A percentile compares a stretch with the other conserved stretches of the same genome.
Conservation (phyloP, 2,113 vertebrate genomes). For the Saguinus midas region DNA sequence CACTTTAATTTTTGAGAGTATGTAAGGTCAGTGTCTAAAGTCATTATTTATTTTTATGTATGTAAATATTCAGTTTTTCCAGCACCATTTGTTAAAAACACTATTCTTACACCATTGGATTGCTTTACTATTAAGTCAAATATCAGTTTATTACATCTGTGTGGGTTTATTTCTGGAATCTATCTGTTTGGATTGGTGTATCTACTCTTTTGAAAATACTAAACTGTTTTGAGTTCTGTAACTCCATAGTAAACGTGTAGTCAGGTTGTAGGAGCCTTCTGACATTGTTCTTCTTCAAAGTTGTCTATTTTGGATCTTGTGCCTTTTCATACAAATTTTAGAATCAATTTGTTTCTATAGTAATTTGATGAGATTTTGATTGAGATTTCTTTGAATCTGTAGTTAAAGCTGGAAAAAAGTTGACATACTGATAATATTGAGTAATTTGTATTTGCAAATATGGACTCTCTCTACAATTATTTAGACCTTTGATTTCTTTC, state of each 20-base stretch:
- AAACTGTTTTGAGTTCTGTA: background rate
- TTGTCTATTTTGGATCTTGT: background rate
- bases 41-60: too few species aligned
- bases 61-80: background rate
- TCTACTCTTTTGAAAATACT: background rate
- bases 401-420: background rate
- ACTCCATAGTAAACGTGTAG: background rate
- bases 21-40: background rate
- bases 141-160: background rate
- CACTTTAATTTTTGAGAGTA: background rate
- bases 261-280: background rate
- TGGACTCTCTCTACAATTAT: background rate
- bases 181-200: background rate
- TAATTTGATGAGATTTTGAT: background rate
- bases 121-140: background rate
- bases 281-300: background rate
- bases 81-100: background rate
- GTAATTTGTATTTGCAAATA: background rate
- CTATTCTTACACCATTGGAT: background rate
- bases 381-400: background rate
- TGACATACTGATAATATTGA: background rate
- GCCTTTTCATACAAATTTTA: background rate
- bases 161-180: background rate
- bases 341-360: background rate
- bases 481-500: background rate